Percentiles rank a stretch among this genome's conserved stretches.
phyloP scores from a whole-genome alignment of 2,113 vertebrate species.

The Trogon melanurus region DNA sequence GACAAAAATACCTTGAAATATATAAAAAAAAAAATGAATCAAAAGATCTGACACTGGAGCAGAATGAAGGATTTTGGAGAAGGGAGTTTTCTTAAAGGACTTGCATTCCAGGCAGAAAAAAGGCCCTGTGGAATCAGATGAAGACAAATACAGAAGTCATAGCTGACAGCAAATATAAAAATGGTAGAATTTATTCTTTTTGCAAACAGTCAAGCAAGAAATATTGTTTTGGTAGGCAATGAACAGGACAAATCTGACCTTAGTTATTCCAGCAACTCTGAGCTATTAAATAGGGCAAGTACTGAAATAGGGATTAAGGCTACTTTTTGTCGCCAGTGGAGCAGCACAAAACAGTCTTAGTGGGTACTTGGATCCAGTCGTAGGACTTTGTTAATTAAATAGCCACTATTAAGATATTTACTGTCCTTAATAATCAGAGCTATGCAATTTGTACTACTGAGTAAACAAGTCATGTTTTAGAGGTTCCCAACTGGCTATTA shows the following conservation, averaged over 20 bases:
- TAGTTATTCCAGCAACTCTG: slow-evolving; percentile 1
- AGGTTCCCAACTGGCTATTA: slow-evolving; percentile 54
- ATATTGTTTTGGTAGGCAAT: slow-evolving; percentile 15
- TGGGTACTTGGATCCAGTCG: neutral
- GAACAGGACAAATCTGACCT: slow-evolving; percentile 26
- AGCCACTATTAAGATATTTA: slow-evolving; percentile 62
- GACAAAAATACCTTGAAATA: neutral
- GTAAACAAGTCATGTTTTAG: slow-evolving; percentile 54
- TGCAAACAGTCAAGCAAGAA: slow-evolving; percentile 30
- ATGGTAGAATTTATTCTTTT: neutral
- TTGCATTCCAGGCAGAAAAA: neutral
- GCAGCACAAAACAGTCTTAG: slow-evolving; percentile 18
- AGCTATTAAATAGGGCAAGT: slow-evolving; percentile 14
- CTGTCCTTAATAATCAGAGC: slow-evolving; percentile 42
- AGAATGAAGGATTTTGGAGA: neutral
- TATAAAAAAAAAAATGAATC: neutral
- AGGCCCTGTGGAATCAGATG: neutral
- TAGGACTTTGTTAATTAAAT: slow-evolving; percentile 51
- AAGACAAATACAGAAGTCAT: slow-evolving; percentile 1
- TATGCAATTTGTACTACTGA: slow-evolving; percentile 52
- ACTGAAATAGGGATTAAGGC: slow-evolving; percentile 34
- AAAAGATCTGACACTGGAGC: neutral
- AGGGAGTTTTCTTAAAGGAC: neutral
- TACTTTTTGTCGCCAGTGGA: slow-evolving; percentile 37
- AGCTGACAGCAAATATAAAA: neutral